Percentiles rank a stretch among this genome's conserved stretches.
These are phyloP conservation scores for Tenthredo scrophulariae DNA, from an alignment of 2,888 invertebrate species.

Conservation along the genomic window DNA sequence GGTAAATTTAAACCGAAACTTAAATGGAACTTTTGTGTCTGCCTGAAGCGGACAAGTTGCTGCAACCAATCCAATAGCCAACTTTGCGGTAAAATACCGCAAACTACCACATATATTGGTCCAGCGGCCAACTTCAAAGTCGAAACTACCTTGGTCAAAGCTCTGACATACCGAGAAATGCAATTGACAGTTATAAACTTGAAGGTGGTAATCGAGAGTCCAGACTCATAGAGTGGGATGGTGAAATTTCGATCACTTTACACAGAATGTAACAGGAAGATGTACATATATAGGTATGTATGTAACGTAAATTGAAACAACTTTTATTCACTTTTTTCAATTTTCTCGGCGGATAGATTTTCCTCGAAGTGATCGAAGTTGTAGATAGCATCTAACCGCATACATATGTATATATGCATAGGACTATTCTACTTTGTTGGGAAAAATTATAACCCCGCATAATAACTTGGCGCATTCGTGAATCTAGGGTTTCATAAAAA, in stretches of 20 bases:
- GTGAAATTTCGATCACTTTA: neutral
- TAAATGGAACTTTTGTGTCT: conserved; percentile 40
- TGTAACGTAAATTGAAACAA: neutral
- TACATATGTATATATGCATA: neutral
- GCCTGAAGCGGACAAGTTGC: conserved; percentile 37
- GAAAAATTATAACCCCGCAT: neutral
- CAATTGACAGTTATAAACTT: conserved; percentile 46
- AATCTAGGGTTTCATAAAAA: conserved; percentile 10
- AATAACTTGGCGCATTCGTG: neutral
- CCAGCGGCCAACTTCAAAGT: conserved; percentile 45
- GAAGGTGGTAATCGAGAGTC: neutral
- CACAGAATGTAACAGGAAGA: neutral
- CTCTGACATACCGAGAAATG: conserved; percentile 26
- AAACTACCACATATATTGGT: neutral
- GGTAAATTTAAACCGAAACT: conserved; percentile 40
- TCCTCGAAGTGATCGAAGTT: neutral
- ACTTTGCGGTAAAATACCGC: conserved; percentile 42
- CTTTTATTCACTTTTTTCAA: neutral
- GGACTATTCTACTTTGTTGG: neutral
- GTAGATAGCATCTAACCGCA: neutral
- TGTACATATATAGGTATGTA: neutral
- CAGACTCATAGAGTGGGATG: neutral
- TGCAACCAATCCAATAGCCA: conserved; percentile 24
- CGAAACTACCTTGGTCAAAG: conserved; percentile 16
- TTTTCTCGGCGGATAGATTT: neutral